Conservation (phyloP, 30 jellyfish, hydroid and myxozoan genomes). For the Chrysaora quinquecirrha region DNA sequence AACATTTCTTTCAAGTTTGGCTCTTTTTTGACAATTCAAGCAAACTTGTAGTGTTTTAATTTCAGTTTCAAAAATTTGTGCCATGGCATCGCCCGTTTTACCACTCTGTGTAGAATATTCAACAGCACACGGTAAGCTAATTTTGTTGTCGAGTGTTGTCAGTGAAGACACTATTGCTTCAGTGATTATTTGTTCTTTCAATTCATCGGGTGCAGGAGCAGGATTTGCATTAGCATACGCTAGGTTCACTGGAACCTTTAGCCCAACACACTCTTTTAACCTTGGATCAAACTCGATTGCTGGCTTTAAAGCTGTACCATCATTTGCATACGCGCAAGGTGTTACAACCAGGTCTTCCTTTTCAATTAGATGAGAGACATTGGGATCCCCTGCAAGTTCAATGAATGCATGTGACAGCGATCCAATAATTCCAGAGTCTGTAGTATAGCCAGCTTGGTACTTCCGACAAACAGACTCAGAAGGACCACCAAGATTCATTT, state of each 20-base stretch:
- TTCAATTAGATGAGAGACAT: conserved; percentile 1
- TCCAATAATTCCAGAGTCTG: conserved; percentile 26
- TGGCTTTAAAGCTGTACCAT: conserved; percentile 61
- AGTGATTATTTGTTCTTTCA: conserved; percentile 17
- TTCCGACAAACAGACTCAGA: conserved; percentile 22
- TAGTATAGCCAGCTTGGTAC: conserved; percentile 27
- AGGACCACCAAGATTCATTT: conserved; percentile 34
- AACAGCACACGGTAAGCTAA: conserved; percentile 29
- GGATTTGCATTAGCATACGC: not conserved
- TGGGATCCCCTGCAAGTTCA: conserved; percentile 2
- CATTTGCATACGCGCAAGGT: conserved; percentile 32
- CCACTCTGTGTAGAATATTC: conserved; percentile 29
- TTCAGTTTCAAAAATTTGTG: conserved; percentile 12
- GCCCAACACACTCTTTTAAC: conserved; percentile 14
- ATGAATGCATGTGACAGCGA: conserved; percentile 29
- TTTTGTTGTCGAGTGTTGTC: conserved; percentile 27
- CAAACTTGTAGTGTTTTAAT: conserved; percentile 17
- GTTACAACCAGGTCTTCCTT: conserved; percentile 1
- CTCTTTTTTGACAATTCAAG: conserved; percentile 6
- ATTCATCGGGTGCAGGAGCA: conserved; percentile 11
- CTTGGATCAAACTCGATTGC: conserved; percentile 44
- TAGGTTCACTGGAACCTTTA: not conserved
- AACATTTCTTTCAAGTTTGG: conserved; percentile 10
- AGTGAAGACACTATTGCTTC: conserved; percentile 34
- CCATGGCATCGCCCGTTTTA: conserved; percentile 32